Evolutionary conservation across 2,113 vertebrate species (phyloP).

Genomic region (Pluvialis apricaria): DNA sequence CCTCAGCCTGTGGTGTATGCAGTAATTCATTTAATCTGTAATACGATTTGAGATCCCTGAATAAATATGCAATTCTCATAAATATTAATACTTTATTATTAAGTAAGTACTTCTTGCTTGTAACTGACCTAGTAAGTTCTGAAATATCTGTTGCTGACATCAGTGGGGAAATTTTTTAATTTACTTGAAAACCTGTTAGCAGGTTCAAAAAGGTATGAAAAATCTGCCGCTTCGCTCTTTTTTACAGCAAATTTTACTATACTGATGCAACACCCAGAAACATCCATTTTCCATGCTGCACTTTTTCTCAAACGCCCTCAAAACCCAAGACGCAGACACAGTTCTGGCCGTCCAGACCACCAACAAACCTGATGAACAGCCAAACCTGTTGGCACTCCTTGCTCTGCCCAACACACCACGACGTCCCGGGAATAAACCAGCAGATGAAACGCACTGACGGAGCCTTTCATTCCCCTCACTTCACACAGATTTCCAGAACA

Average conservation of each 20-base stretch:
- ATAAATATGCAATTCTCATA: constrained; percentile 47
- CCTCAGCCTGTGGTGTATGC: neutral
- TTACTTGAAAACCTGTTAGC: constrained; percentile 30
- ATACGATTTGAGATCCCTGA: constrained; percentile 24
- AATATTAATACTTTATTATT: constrained; percentile 66
- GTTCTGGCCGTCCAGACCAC: neutral
- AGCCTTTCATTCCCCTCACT: neutral
- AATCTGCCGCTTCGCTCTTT: neutral
- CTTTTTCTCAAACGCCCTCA: neutral
- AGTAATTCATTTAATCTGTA: constrained; percentile 47
- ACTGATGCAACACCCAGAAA: neutral
- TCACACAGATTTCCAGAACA: neutral
- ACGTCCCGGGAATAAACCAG: neutral
- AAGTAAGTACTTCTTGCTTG: constrained; percentile 42
- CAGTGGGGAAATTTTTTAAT: constrained; percentile 21
- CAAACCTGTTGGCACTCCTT: neutral
- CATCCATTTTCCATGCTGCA: neutral
- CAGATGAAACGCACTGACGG: neutral
- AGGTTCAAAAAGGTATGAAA: constrained; percentile 32
- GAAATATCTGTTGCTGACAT: constrained; percentile 15
- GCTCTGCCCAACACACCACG: neutral
- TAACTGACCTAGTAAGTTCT: constrained; percentile 32
- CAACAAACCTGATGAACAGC: neutral
- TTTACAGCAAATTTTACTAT: neutral
- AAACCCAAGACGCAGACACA: neutral